Percentiles rank a stretch among this genome's conserved stretches.
phyloP scores from a whole-genome alignment of 2,113 vertebrate genomes.

The Melospiza melodia region DNA sequence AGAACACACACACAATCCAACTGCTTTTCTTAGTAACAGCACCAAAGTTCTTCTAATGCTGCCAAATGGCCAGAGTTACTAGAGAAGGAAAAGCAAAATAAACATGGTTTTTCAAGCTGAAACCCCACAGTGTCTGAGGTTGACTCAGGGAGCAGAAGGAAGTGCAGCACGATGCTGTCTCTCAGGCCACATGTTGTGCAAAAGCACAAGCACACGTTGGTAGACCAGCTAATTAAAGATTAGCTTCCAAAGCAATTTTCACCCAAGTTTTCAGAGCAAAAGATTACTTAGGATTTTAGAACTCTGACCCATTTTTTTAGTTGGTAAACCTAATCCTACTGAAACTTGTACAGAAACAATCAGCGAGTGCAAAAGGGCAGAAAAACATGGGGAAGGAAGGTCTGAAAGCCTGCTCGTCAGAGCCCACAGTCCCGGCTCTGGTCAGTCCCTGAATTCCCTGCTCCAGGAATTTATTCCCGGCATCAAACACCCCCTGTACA shows the following conservation, averaged over 20 bases:
- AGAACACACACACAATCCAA: not conserved
- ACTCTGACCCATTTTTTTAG: not conserved
- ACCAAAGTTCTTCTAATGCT: not conserved
- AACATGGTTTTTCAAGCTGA: not conserved
- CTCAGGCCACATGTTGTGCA: not conserved
- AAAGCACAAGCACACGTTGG: not conserved
- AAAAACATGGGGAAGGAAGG: not conserved
- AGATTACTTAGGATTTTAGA: not conserved
- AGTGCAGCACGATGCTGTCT: not conserved
- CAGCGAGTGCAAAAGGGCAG: too few species aligned
- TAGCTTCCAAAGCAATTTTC: not conserved
- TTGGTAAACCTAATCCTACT: not conserved
- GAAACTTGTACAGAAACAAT: not conserved
- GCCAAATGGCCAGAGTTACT: not conserved
- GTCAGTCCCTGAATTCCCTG: not conserved
- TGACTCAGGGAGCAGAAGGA: not conserved
- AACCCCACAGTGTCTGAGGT: not conserved
- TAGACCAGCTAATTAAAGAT: not conserved
- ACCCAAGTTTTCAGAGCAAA: not conserved
- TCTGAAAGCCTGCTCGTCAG: not conserved
- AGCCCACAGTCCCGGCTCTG: not conserved
- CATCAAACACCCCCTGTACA: not conserved
- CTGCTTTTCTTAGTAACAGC: not conserved
- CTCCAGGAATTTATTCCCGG: not conserved
- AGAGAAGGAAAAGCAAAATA: not conserved